Conservation (phyloP, 1,140 invertebrate genomes). For the Tetranychus urticae region DNA sequence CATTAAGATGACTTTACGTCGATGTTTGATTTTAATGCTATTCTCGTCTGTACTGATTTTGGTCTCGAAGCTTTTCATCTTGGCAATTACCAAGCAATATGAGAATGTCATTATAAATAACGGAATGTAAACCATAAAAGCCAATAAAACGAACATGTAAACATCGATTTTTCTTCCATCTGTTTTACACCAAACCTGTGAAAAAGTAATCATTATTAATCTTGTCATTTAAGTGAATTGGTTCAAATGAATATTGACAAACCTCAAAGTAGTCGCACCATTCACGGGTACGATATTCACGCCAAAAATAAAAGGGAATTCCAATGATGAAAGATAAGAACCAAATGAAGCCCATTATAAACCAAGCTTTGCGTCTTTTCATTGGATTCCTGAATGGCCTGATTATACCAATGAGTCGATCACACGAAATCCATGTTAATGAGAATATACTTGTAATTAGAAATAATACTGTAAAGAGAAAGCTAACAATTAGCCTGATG, state of each 20-base stretch:
- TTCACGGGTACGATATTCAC: slow-evolving; percentile 35
- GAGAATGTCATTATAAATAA: slow-evolving; percentile 37
- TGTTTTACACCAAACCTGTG: slow-evolving; percentile 40
- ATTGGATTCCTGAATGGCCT: slow-evolving; percentile 39
- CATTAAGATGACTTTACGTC: slow-evolving; percentile 35
- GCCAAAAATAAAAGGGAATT: slow-evolving; percentile 34
- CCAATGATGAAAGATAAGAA: slow-evolving; percentile 31
- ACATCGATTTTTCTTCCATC: slow-evolving; percentile 26
- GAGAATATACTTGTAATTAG: slow-evolving; percentile 46
- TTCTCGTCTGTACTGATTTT: slow-evolving; percentile 25
- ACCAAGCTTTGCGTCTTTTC: slow-evolving; percentile 29
- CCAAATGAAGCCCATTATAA: slow-evolving; percentile 40
- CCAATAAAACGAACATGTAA: slow-evolving; percentile 45
- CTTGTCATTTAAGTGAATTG: background rate
- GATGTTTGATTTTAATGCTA: slow-evolving; percentile 31
- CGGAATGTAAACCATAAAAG: slow-evolving; percentile 41
- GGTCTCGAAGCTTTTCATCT: slow-evolving; percentile 33
- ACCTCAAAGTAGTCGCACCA: slow-evolving; percentile 29
- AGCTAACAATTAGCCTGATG: no score
- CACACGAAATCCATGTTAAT: slow-evolving; percentile 51
- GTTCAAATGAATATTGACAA: background rate
- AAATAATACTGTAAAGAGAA: slow-evolving; percentile 28
- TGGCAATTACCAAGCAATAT: slow-evolving; percentile 33
- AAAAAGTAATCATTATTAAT: no score
- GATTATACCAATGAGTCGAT: slow-evolving; percentile 50